These are phyloP conservation scores for Paracanthobrama guichenoti DNA, from an alignment of 2,113 vertebrate genomes.

Conservation along the genomic window DNA sequence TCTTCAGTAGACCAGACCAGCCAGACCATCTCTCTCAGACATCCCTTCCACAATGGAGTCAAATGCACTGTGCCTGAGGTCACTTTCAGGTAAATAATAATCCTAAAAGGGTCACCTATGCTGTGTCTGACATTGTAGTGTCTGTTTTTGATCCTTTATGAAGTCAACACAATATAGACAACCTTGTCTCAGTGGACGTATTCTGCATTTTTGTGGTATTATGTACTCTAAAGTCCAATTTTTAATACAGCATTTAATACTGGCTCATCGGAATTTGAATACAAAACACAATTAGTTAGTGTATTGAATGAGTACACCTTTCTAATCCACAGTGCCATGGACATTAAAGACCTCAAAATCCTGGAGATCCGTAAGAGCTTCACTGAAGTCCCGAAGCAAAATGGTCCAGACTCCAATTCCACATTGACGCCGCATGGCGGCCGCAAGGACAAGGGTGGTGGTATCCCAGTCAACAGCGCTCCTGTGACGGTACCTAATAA, in stretches of 20 bases:
- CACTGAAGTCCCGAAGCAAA: conserved; percentile 63
- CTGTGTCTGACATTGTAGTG: neutral
- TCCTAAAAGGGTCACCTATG: neutral
- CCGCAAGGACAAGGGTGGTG: conserved; percentile 52
- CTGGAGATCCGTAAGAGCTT: conserved; percentile 81
- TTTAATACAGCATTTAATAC: neutral
- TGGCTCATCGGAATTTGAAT: neutral
- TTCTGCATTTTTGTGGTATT: neutral
- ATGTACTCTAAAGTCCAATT: neutral
- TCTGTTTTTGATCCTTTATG: neutral
- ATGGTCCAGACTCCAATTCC: conserved; percentile 59
- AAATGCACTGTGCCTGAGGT: conserved; percentile 97
- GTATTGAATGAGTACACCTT: neutral
- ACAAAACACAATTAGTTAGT: neutral
- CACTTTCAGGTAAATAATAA: conserved; percentile 87
- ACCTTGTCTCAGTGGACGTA: neutral
- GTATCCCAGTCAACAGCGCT: conserved; percentile 72
- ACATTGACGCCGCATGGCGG: conserved; percentile 62
- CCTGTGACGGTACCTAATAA: conserved; percentile 84
- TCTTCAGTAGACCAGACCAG: conserved; percentile 92
- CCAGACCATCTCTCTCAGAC: conserved; percentile 93
- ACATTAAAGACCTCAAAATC: conserved; percentile 96
- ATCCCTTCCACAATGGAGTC: conserved; percentile 95
- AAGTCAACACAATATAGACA: neutral
- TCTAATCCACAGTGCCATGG: conserved; percentile 83